Evolutionary conservation across 2,797 vertebrate genomes (phyloP).

Genomic region (Paguma larvata): DNA sequence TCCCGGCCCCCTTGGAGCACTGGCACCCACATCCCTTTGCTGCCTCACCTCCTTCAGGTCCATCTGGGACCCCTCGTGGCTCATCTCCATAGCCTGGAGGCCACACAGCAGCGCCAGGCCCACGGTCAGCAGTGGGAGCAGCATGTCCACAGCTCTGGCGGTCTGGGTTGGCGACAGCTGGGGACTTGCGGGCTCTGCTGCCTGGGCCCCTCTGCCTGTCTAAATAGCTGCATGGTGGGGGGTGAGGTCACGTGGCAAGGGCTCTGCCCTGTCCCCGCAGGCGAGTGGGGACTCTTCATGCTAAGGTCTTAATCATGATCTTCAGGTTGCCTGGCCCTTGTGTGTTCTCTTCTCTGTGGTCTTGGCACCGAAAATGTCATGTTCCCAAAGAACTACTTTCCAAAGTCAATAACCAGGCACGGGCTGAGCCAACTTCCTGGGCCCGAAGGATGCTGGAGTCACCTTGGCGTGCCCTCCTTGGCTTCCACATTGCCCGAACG

Average conservation of each 20-base stretch:
- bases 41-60: not conserved
- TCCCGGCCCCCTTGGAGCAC: not conserved
- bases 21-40: no score
- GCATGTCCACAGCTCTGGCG: not conserved
- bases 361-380: not conserved
- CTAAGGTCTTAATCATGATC: not conserved
- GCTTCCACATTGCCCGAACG: fast-evolving
- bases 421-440: not conserved
- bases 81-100: not conserved
- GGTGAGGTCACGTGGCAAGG: not conserved
- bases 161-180: not conserved
- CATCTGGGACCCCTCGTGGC: not conserved
- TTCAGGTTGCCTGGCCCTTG: not conserved
- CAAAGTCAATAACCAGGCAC: not conserved
- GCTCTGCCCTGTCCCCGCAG: not conserved
- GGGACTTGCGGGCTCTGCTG: not conserved
- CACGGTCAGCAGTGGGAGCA: not conserved
- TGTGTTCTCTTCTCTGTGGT: not conserved
- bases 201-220: not conserved
- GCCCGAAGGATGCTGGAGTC: not conserved
- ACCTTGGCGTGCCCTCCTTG: not conserved
- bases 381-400: not conserved
- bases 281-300: no score
- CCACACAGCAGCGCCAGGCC: not conserved
- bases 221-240: not conserved